These are phyloP conservation scores for Agrypnia vestita DNA, from an alignment of 1,140 invertebrate genomes.

Conservation along the genomic window DNA sequence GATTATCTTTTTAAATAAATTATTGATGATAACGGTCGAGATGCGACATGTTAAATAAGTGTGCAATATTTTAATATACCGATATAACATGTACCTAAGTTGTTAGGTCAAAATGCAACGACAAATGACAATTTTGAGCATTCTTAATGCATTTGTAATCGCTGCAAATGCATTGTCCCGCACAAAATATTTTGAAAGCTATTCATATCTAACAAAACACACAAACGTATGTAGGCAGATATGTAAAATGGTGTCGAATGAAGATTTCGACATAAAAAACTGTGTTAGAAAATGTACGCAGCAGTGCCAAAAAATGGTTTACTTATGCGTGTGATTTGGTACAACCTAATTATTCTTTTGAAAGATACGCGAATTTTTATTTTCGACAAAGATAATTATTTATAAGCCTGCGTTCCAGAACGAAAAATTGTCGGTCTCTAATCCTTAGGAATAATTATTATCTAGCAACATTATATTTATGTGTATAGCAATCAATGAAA, in stretches of 20 bases:
- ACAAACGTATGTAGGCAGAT: neutral
- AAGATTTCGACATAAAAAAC: neutral
- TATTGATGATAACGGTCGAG: too few relatives aligned
- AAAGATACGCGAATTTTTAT: conserved; percentile 3
- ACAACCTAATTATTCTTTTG: conserved; percentile 29
- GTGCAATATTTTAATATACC: too few relatives aligned
- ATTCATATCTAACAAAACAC: neutral
- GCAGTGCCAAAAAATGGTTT: neutral
- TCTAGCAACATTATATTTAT: neutral
- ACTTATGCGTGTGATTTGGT: conserved; percentile 13
- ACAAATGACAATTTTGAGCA: too few relatives aligned
- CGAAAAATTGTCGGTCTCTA: too few relatives aligned
- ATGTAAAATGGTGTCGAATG: conserved; percentile 2
- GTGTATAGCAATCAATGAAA: too few relatives aligned
- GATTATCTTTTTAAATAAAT: too few relatives aligned
- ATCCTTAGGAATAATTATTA: neutral
- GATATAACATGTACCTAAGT: too few relatives aligned
- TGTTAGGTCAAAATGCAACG: too few relatives aligned
- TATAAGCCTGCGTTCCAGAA: neutral
- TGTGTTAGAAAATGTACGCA: neutral
- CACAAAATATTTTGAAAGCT: neutral
- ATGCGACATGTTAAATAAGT: too few relatives aligned
- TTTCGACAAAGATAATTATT: neutral
- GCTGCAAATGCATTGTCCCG: too few relatives aligned
- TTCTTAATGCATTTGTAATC: too few relatives aligned